Conservation (phyloP, 2,888 invertebrate genomes). For the Leucophenga montana region DNA sequence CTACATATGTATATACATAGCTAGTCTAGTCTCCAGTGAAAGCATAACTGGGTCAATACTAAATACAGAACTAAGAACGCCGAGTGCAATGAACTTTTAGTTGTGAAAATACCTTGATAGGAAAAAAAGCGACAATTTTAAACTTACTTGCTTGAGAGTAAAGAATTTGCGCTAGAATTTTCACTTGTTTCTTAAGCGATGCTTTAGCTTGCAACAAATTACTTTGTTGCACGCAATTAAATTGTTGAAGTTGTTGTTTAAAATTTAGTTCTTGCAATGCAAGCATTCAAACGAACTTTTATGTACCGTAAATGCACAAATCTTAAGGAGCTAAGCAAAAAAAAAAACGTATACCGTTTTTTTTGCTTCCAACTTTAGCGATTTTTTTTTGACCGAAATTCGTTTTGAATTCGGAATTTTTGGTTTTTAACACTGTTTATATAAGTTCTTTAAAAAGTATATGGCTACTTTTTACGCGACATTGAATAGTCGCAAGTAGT, state of each 20-base stretch:
- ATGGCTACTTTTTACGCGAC: not conserved
- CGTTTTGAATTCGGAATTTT: no score
- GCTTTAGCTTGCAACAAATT: not conserved
- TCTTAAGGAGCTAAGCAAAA: no score
- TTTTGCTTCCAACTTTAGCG: no score
- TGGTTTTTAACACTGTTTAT: not conserved
- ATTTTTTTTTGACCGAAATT: no score
- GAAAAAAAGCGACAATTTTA: not conserved
- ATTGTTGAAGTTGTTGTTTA: not conserved
- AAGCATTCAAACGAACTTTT: not conserved
- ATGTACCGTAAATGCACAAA: not conserved
- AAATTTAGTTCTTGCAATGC: not conserved
- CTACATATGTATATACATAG: no score
- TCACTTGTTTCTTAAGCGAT: not conserved
- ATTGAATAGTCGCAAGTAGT: not conserved
- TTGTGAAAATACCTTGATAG: no score
- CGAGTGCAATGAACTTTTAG: slow-evolving; percentile 5
- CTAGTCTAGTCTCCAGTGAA: no score
- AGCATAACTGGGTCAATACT: no score
- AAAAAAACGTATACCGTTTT: no score
- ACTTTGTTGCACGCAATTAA: slow-evolving; percentile 6
- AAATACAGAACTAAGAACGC: not conserved
- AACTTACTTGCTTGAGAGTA: slow-evolving; percentile 16
- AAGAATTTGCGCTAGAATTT: not conserved
- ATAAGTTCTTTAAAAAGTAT: no score